Conservation (phyloP, 2,797 vertebrate genomes). For the Pagetopsis macropterus region DNA sequence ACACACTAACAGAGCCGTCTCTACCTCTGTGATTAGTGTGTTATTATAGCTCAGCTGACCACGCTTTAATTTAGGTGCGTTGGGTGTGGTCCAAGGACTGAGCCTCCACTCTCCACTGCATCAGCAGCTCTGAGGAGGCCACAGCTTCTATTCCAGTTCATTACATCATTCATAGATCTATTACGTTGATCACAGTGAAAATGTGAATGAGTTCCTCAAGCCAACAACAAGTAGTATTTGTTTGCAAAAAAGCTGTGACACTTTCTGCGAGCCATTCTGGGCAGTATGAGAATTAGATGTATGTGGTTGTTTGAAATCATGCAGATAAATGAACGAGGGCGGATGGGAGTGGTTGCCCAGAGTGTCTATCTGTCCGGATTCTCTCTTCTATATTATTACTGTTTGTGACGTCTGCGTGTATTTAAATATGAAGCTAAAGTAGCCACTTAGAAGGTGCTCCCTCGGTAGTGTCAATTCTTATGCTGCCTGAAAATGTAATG, state of each 20-base stretch:
- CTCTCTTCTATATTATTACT: constrained; percentile 17
- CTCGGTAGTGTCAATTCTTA: neutral
- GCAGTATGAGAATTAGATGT: neutral
- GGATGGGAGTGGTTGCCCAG: neutral
- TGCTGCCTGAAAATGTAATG: neutral
- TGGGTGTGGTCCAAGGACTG: constrained; percentile 71
- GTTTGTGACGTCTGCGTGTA: constrained; percentile 8
- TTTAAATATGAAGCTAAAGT: constrained; percentile 19
- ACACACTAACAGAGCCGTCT: constrained; percentile 27
- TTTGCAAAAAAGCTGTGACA: neutral
- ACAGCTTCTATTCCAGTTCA: neutral
- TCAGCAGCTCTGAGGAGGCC: constrained; percentile 24
- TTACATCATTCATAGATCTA: constrained; percentile 27
- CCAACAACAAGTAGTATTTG: constrained; percentile 1
- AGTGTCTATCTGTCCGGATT: constrained; percentile 10
- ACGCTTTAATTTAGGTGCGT: constrained; percentile 64
- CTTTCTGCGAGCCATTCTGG: neutral
- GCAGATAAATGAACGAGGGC: neutral
- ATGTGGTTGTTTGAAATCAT: constrained; percentile 10
- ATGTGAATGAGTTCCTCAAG: neutral
- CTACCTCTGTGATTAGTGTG: constrained; percentile 67
- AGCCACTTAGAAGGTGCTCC: neutral
- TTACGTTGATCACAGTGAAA: neutral
- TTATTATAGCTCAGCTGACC: constrained; percentile 50
- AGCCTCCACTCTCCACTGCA: constrained; percentile 20